Evolutionary conservation across 2,888 invertebrate species (phyloP), one percentile per base, ranked within the genome.

Genomic region (Diarsia mendica): DNA sequence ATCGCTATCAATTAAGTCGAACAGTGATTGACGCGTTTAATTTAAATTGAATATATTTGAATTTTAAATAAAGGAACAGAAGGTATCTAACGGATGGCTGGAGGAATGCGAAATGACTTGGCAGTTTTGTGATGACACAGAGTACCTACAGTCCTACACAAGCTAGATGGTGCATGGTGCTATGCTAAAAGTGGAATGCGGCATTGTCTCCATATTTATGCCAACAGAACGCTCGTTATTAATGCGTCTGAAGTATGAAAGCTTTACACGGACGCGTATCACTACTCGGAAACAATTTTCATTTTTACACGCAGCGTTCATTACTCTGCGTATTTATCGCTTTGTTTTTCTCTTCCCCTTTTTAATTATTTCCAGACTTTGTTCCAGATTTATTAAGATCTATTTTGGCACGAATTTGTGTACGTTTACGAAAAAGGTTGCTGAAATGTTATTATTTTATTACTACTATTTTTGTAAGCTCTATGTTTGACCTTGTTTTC

Each of bases 141-240:
- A 77, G n/a, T n/a, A n/a, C n/a, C n/a, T n/a, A n/a, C n/a, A 77
- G 55, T 70, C 78, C 55, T 70, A 64, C 79, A 84, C 75, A 78
- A 87, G 81, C 85, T 88, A 87, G 46, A 64, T 67, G 66, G 68
- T 68, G 6, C 39, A 39, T 39, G 6, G 2, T 28, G 65, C 39
- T 71, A 78, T 61, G 79, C 53, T 74, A 66, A 78, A 78, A 82
- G 78, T 78, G 78, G 70, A 91, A 89, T 88, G 88, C 88, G 85
- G 89, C 87, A 91, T 92, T 93, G 91, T 92, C 90, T 89, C 88
- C 87, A 87, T 91, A 90, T 91, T 91, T 90, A 92, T 91, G 89
- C 85, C 87, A 88, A 89, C 86, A 87, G 89, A 67, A 72, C 20
- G 79, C 63, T 82, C 80, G 78, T 87, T 84, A 87, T 84, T 85